Evolutionary conservation across 2,888 invertebrate species (phyloP).

Genomic region (Blomia tropicalis): DNA sequence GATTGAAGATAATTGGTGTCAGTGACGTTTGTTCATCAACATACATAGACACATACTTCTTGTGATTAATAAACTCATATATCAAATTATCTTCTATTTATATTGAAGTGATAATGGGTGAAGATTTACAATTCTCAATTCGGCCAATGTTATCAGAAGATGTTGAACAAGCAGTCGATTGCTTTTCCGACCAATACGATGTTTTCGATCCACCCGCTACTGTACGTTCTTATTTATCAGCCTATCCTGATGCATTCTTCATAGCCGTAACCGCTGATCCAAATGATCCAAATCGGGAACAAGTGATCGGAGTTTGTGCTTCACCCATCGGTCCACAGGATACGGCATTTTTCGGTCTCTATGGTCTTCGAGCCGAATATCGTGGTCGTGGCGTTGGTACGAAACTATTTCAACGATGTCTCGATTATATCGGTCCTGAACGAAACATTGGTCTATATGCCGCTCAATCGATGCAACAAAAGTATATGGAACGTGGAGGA

Average conservation of each 20-base stretch:
- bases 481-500: slow-evolving; percentile 25
- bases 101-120: no score
- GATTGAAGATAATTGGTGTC: no score
- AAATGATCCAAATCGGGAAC: not conserved
- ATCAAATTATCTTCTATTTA: no score
- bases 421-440: slow-evolving; percentile 20
- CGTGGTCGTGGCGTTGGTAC: slow-evolving; percentile 26
- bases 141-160: not conserved
- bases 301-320: slow-evolving; percentile 5
- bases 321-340: not conserved
- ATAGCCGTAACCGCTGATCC: not conserved
- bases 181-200: not conserved
- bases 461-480: slow-evolving; percentile 21
- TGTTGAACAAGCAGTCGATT: not conserved
- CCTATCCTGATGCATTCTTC: not conserved
- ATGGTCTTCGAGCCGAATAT: slow-evolving; percentile 23
- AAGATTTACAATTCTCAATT: not conserved
- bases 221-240: not conserved
- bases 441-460: slow-evolving; percentile 25
- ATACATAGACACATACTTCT: no score
- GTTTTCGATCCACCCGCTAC: not conserved
- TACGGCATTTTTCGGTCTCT: slow-evolving; percentile 25
- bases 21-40: no score
- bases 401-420: slow-evolving; percentile 24
- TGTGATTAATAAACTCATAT: no score